Conservation (phyloP, 1,140 invertebrate species). For the Zaprionus lachaisei region DNA sequence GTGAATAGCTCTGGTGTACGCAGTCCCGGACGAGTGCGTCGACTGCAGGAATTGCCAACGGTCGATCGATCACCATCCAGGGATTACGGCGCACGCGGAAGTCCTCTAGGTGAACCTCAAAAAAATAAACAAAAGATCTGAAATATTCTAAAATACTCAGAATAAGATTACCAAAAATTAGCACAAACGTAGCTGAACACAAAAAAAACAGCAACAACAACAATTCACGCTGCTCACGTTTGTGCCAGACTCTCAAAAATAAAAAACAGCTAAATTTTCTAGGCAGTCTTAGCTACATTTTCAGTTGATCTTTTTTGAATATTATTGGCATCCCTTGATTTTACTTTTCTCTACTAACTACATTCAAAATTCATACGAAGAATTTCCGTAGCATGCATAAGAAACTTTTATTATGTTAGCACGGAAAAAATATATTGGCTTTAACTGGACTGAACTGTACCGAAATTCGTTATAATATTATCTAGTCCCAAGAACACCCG, state of each 20-base stretch:
- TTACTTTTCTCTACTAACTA: conserved; percentile 16
- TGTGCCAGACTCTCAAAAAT: conserved; percentile 41
- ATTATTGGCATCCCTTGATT: conserved; percentile 47
- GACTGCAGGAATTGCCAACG: conserved; percentile 90
- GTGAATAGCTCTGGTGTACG: conserved; percentile 84
- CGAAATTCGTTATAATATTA: neutral
- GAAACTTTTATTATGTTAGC: conserved; percentile 14
- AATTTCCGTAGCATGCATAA: conserved; percentile 29
- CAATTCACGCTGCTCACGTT: conserved; percentile 43
- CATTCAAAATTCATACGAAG: neutral
- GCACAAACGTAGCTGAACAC: conserved; percentile 66
- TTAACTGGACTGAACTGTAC: conserved; percentile 16
- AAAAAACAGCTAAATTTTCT: conserved; percentile 1
- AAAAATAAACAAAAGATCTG: conserved; percentile 7
- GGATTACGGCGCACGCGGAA: conserved; percentile 88
- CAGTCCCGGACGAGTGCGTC: conserved; percentile 85
- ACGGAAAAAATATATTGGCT: conserved; percentile 22
- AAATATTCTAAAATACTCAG: conserved; percentile 7
- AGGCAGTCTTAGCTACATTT: conserved; percentile 15
- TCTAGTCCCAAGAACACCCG: neutral
- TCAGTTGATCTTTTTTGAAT: conserved; percentile 8
- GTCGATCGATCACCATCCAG: conserved; percentile 93
- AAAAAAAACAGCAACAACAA: conserved; percentile 9
- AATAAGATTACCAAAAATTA: neutral
- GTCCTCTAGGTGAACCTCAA: conserved; percentile 85